phyloP scores from a whole-genome alignment of 1,140 invertebrate genomes.

The Trachelipus rathkii region DNA sequence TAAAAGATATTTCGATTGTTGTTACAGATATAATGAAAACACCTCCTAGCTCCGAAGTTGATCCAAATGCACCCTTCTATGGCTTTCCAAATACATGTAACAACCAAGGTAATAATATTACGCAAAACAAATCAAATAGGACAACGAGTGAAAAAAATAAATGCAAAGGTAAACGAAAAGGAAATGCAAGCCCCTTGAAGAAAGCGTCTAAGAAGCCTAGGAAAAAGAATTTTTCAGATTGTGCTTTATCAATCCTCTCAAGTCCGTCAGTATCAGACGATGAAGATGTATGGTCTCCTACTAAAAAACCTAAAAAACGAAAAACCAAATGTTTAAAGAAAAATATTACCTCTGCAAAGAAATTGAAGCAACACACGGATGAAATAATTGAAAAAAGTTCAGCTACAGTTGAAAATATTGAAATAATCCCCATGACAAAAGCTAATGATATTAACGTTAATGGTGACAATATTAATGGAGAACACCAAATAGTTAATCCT shows the following conservation, averaged over 20 bases:
- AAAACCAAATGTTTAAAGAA: background rate
- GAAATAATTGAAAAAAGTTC: background rate
- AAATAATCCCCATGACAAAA: background rate
- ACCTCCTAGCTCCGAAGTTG: background rate
- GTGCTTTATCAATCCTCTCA: background rate
- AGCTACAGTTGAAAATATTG: background rate
- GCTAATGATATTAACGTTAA: background rate
- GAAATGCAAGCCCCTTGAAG: background rate
- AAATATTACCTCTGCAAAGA: background rate
- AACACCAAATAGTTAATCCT: background rate
- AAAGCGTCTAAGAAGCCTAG: background rate
- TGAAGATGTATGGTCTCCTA: background rate
- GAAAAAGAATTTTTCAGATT: background rate
- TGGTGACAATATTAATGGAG: background rate
- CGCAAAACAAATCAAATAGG: background rate
- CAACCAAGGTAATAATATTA: background rate
- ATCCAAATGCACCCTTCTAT: background rate
- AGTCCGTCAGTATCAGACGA: background rate
- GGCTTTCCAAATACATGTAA: background rate
- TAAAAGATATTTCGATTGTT: conserved; percentile 28
- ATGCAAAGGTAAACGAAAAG: background rate
- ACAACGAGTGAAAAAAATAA: background rate
- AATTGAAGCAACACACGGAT: background rate
- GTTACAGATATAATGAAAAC: conserved; percentile 30
- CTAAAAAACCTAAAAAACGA: background rate